These are phyloP conservation scores for Formica aserva DNA, from an alignment of 2,888 invertebrate genomes.

Conservation along the genomic window DNA sequence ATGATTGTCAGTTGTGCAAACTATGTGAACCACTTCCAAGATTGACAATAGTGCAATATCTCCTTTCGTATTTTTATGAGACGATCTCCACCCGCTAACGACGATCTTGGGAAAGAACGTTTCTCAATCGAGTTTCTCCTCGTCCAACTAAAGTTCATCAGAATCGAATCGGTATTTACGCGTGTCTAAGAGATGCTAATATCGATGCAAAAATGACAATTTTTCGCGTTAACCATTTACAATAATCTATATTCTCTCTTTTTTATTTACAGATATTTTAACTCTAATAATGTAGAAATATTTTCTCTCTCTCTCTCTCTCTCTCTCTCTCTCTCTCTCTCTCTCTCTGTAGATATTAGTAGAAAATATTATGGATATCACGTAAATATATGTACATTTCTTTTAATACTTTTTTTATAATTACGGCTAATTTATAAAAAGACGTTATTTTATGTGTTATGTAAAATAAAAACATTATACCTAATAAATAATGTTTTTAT, in stretches of 20 bases:
- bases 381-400: neutral
- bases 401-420: neutral
- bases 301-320: neutral
- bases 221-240: neutral
- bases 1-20: conserved; percentile 56
- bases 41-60: conserved; percentile 58
- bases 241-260: neutral
- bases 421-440: neutral
- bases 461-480: neutral
- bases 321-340: no score
- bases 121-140: conserved; percentile 60
- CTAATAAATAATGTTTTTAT: neutral
- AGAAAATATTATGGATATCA: neutral
- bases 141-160: conserved; percentile 58
- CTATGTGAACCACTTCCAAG: conserved; percentile 55
- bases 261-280: neutral
- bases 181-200: conserved; percentile 16
- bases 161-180: conserved; percentile 56
- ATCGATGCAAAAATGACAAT: neutral
- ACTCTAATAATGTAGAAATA: conserved; percentile 1
- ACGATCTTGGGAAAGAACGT: conserved; percentile 58
- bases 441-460: neutral
- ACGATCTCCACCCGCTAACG: conserved; percentile 13
- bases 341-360: neutral
- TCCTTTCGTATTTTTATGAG: conserved; percentile 48